Conservation (phyloP, 2,113 vertebrate genomes). For the Crotalus helleri region DNA sequence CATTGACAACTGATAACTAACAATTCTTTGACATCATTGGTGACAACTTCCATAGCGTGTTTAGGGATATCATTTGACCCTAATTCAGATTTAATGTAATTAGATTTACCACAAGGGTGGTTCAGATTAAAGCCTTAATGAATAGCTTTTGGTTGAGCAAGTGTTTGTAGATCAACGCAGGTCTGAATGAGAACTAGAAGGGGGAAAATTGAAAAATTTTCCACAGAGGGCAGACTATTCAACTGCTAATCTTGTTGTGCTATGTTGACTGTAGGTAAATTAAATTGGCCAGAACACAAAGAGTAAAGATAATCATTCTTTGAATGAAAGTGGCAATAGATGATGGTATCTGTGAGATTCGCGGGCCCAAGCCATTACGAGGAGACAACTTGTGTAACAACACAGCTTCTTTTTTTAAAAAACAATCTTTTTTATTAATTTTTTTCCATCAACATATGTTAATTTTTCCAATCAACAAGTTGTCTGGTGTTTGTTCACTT, state of each 20-base stretch:
- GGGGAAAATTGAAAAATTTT: background rate
- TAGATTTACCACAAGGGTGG: background rate
- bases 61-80: background rate
- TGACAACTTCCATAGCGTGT: too few species aligned
- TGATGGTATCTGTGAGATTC: background rate
- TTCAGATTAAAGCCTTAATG: too few species aligned
- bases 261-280: background rate
- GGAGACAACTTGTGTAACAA: too few species aligned
- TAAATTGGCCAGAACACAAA: background rate
- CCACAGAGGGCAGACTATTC: background rate
- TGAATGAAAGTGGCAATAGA: background rate
- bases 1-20: background rate
- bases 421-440: too few species aligned
- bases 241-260: background rate
- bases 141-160: background rate
- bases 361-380: too few species aligned
- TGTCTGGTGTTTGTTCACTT: too few species aligned
- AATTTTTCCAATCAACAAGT: too few species aligned
- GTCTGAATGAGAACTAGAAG: background rate
- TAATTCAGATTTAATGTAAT: background rate
- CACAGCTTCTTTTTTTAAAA: too few species aligned
- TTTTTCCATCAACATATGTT: too few species aligned
- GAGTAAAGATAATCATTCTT: background rate
- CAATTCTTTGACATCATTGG: background rate
- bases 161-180: background rate